Evolutionary conservation across 2,113 vertebrate genomes (phyloP), one percentile per base, ranked within the genome.

Genomic region (Coreoperca whiteheadi): DNA sequence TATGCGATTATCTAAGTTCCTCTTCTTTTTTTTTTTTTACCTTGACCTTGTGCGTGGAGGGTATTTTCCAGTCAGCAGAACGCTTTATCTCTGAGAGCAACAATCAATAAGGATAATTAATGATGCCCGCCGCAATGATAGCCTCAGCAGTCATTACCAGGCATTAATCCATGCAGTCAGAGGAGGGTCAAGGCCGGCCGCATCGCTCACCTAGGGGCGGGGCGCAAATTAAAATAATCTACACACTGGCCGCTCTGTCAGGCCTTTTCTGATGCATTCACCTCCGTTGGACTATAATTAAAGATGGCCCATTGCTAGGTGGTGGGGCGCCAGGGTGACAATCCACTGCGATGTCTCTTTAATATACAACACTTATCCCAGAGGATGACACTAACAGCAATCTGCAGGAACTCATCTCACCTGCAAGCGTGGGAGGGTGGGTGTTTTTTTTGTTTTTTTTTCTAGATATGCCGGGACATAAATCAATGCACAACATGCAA

Each of bases 91-190:
- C 96, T 96, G 97, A 98, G 97, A 97, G 97, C 96, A 97, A 96
- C 97, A 98, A 99, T 99, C 98, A 99, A 99, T 99, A 99, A 98
- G 96, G 98, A 99, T 99, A 99, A 99, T 99, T 99, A 99, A 99
- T 99, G 98, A 99, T 98, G 98, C 98, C 97, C 96, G 97, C 96
- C 96, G 96, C 97, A 97, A 97, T 98, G 97, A 99, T 97, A 97
- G 97, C 97, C 97, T 97, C 97, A 98, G 97, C 98, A 98, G 97
- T 98, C 97, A 99, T 98, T 97, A 97, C 96, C 95, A 96, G 95
- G 96, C 97, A 98, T 99, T 99, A 98, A 98, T 98, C 97, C 97
- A 96, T 96, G 96, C 97, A 97, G 97, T 97, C 97, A 97, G 96
- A 89, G 95, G 91, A 94, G 97, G 98, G 98, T 99, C 98, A 99